These are phyloP conservation scores for Euzetes globulus DNA, from an alignment of 2,888 invertebrate species.

Conservation along the genomic window DNA sequence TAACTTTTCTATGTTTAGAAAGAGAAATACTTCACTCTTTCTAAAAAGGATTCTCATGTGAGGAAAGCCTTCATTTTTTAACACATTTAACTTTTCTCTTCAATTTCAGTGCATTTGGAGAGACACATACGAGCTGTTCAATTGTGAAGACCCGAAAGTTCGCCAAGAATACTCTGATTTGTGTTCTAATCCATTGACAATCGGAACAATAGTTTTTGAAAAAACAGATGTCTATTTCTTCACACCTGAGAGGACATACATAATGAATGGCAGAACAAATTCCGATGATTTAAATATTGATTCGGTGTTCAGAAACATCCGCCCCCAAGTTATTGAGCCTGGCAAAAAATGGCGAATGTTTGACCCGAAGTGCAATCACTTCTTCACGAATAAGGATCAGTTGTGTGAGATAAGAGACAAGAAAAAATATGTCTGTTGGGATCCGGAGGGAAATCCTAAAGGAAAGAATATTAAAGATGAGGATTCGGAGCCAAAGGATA, in stretches of 20 bases:
- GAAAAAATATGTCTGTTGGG: not conserved
- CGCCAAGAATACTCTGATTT: not conserved
- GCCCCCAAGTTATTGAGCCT: not conserved
- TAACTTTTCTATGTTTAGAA: not conserved
- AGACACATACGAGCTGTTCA: not conserved
- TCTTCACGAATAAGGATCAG: not conserved
- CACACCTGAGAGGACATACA: not conserved
- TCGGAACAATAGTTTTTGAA: not conserved
- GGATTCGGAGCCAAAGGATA: not conserved
- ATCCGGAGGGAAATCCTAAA: not conserved
- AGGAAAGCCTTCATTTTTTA: not conserved
- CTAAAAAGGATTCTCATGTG: not conserved
- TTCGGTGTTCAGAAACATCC: not conserved
- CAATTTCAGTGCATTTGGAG: slow-evolving; percentile 19
- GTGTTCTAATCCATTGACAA: not conserved
- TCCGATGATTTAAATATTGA: not conserved
- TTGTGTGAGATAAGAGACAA: not conserved
- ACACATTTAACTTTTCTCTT: not conserved
- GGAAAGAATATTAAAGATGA: not conserved
- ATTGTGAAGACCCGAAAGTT: not conserved
- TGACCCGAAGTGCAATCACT: not conserved
- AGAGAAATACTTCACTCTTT: not conserved
- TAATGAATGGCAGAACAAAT: not conserved
- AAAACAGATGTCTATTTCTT: slow-evolving; percentile 16
- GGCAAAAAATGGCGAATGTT: not conserved